Percentiles rank a stretch among this genome's conserved stretches.
These are phyloP conservation scores for Helarctos malayanus DNA, from an alignment of 2,797 vertebrate species.

Conservation along the genomic window DNA sequence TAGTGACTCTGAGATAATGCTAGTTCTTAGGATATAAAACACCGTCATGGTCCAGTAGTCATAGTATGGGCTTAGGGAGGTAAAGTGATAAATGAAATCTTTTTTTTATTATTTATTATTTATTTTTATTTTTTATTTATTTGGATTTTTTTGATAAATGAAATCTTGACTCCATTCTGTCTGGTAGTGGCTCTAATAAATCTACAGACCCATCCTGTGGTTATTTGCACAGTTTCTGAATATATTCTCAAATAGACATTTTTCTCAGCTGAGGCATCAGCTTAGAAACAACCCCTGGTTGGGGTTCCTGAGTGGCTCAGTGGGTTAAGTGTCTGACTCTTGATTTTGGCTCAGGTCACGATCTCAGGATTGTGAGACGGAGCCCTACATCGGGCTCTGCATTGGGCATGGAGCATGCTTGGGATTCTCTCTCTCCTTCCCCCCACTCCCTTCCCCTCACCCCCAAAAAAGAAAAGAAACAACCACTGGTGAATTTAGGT, in stretches of 20 bases:
- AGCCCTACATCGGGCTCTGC: background rate
- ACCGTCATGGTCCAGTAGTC: background rate
- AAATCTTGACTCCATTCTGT: background rate
- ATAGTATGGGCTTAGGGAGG: background rate
- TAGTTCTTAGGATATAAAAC: background rate
- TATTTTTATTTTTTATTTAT: too few species aligned
- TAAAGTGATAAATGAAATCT: background rate
- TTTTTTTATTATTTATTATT: too few species aligned
- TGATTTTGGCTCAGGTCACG: background rate
- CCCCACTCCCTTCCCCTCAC: background rate
- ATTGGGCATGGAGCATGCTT: background rate
- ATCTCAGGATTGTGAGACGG: background rate
- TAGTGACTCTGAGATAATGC: background rate
- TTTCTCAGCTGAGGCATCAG: background rate
- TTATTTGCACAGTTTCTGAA: background rate
- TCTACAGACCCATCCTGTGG: background rate
- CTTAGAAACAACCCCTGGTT: background rate
- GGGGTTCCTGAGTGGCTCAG: background rate
- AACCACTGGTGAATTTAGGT: background rate
- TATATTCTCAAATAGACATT: background rate
- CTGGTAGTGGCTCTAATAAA: background rate
- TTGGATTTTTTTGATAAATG: too few species aligned
- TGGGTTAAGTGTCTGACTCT: background rate
- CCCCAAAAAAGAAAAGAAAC: background rate
- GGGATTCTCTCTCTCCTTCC: background rate